phyloP scores from a whole-genome alignment of 2,888 invertebrate species.

The Apoda limacodes region DNA sequence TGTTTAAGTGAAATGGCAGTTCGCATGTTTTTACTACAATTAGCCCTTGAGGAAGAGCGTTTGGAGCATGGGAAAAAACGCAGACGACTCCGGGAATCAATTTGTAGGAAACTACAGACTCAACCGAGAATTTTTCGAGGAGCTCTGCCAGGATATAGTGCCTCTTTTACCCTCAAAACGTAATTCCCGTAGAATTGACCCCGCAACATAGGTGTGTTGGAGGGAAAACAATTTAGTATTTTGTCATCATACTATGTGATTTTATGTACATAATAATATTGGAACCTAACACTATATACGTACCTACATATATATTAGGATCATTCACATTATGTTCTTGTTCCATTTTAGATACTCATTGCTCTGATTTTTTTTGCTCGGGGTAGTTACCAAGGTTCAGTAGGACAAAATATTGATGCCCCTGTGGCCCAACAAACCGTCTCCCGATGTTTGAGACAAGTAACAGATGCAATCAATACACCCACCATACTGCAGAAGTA shows the following conservation, averaged over 20 bases:
- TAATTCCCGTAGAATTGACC: neutral
- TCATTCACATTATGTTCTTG: too few species aligned
- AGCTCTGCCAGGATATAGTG: conserved; percentile 4
- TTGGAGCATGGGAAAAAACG: conserved; percentile 24
- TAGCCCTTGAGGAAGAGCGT: conserved; percentile 13
- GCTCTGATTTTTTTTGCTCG: conserved; percentile 2
- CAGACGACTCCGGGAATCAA: conserved; percentile 1
- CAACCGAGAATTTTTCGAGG: conserved; percentile 5
- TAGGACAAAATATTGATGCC: conserved; percentile 1
- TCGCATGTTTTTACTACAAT: conserved; percentile 1
- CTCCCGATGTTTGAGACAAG: conserved; percentile 1
- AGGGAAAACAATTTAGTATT: too few species aligned
- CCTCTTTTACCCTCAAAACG: neutral
- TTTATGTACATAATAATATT: too few species aligned
- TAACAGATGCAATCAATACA: conserved; percentile 2
- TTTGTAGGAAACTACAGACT: conserved; percentile 7
- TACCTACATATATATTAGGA: too few species aligned
- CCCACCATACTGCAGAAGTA: neutral
- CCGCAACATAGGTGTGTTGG: neutral
- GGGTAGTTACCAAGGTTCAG: conserved; percentile 4
- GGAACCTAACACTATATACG: too few species aligned
- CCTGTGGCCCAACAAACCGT: conserved; percentile 4
- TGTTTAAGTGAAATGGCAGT: conserved; percentile 2
- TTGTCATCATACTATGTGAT: too few species aligned
- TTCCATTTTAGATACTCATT: conserved; percentile 4